phyloP scores from a whole-genome alignment of 2,113 vertebrate genomes.

The Hippocampus guttulatus region DNA sequence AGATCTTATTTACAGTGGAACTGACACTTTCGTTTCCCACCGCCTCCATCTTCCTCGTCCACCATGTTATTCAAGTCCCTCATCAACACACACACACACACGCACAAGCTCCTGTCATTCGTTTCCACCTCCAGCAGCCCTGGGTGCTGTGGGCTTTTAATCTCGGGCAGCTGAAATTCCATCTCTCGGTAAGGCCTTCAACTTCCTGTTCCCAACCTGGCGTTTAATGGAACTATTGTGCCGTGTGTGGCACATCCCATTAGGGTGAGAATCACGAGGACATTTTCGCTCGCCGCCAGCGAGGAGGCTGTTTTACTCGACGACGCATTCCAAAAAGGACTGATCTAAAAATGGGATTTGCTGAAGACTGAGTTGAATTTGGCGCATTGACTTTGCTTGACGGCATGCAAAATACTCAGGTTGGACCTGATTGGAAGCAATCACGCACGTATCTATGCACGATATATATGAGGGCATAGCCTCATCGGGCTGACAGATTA shows the following conservation, averaged over 20 bases:
- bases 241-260: constrained; percentile 61
- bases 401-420: no score
- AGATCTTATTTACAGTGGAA: constrained; percentile 74
- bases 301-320: constrained; percentile 7
- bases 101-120: constrained; percentile 35
- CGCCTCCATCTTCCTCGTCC: constrained; percentile 57
- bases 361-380: constrained; percentile 4
- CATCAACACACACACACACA: no score
- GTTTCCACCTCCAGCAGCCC: constrained; percentile 50
- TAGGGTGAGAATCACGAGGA: constrained; percentile 45
- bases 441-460: no score
- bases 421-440: no score
- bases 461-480: no score
- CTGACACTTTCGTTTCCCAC: constrained; percentile 66
- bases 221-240: constrained; percentile 70
- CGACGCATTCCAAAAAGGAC: not conserved
- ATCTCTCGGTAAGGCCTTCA: constrained; percentile 57
- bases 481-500: no score
- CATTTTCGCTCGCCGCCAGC: constrained; percentile 16
- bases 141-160: constrained; percentile 57
- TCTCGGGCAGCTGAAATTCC: constrained; percentile 65
- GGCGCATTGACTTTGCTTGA: not conserved
- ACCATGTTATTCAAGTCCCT: not conserved
- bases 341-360: constrained; percentile 13
- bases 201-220: constrained; percentile 62